Evolutionary conservation across 2,888 invertebrate species (phyloP).

Genomic region (Cephalotes varians): DNA sequence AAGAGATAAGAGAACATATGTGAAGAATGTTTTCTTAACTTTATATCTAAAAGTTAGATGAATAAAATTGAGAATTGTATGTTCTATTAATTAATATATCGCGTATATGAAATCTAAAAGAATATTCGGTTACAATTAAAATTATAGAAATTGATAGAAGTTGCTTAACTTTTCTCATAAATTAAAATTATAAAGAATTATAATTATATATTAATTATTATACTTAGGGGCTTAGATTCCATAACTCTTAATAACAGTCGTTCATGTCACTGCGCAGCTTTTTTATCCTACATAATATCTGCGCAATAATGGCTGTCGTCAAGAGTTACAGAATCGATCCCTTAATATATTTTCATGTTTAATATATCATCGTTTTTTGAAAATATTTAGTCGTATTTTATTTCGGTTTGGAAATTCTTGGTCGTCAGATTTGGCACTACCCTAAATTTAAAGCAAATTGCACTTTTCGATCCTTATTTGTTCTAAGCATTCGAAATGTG

Average conservation of each 20-base stretch:
- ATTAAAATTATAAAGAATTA: background rate
- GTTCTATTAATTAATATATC: background rate
- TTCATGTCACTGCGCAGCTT: too few species aligned
- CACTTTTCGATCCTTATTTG: slow-evolving; percentile 39
- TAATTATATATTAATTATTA: background rate
- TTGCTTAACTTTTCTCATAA: background rate
- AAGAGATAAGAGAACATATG: background rate
- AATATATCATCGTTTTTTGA: background rate
- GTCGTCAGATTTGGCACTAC: background rate
- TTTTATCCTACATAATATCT: too few species aligned
- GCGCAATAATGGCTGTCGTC: too few species aligned
- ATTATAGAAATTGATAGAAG: background rate
- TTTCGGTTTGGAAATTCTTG: slow-evolving; percentile 34
- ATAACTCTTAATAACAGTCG: too few species aligned
- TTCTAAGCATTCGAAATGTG: slow-evolving; percentile 17
- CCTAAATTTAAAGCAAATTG: slow-evolving; percentile 31
- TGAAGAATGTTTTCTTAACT: background rate
- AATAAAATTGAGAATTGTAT: background rate
- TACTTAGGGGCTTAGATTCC: too few species aligned
- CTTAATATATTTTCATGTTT: background rate
- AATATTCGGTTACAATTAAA: background rate
- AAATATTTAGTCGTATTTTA: background rate
- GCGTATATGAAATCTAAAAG: background rate
- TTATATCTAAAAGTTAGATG: background rate
- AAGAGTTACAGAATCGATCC: too few species aligned